These are phyloP conservation scores for Diplosoma virens DNA, from an alignment of 23 tunicate genomes.

Conservation along the genomic window DNA sequence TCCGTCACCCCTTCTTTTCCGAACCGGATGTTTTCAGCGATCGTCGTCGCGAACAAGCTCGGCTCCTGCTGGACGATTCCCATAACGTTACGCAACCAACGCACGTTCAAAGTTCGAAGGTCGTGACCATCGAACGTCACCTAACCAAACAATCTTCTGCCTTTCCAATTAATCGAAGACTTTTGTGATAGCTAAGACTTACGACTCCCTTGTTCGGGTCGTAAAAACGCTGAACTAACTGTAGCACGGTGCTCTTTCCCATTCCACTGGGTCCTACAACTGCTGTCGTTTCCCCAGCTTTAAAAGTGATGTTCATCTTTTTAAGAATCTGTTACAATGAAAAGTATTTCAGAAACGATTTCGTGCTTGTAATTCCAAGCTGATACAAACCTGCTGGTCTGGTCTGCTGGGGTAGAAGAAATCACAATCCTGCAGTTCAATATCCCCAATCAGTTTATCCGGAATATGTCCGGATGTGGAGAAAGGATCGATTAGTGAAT, in stretches of 20 bases:
- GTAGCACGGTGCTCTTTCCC: conserved; percentile 86
- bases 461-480: conserved; percentile 50
- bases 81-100: conserved; percentile 60
- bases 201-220: conserved; percentile 89
- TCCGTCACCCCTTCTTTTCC: conserved; percentile 72
- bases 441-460: conserved; percentile 58
- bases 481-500: conserved; percentile 66
- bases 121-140: conserved; percentile 83
- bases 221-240: conserved; percentile 78
- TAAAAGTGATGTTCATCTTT: conserved; percentile 39
- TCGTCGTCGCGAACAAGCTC: conserved; percentile 77
- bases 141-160: too few species aligned
- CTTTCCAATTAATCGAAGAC: too few species aligned
- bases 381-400: conserved; percentile 49
- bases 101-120: conserved; percentile 58
- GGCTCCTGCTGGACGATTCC: conserved; percentile 96
- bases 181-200: too few species aligned
- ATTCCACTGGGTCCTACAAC: conserved; percentile 89
- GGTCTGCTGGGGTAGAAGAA: conserved; percentile 68
- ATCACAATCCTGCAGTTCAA: conserved; percentile 63
- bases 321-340: conserved; percentile 43
- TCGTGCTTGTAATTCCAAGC: too few species aligned
- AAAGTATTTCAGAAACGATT: too few species aligned
- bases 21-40: conserved; percentile 77
- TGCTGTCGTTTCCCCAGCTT: conserved; percentile 85